Evolutionary conservation across 2,797 vertebrate genomes (phyloP), one percentile per base, ranked within the genome.

Genomic region (Chaetodon trifasciatus): DNA sequence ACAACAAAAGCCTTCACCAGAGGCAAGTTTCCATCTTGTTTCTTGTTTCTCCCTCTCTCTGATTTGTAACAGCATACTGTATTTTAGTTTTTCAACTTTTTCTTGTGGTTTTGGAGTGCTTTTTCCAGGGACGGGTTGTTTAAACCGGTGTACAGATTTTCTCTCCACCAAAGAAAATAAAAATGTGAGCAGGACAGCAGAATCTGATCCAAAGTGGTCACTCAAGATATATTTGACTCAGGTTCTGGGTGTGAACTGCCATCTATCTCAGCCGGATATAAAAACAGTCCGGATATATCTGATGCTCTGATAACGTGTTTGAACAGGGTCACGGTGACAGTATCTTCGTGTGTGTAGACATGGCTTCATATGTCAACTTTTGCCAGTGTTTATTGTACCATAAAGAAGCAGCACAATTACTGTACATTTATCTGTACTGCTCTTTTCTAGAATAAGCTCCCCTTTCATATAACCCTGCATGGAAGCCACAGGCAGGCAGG

Each of bases 141-240:
- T 40, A 17, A 58, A 73, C 16, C 37, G 5, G 19, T 23, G 7
- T 35, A 44, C 17, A 39, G 3, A 39, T 39, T 55, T 56, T 52
- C 13, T 55, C 28, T 11, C 11, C 4, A 6, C 28, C 56, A 16
- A 55, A 50, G 28, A 19, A 68, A 73, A 74, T 11, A 24, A 61
- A 74, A 76, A 58, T 8, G 5, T 61, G 4, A 42, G 21, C 3
- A 21, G 19, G 13, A 32, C 21, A 58, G 72, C 1, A 21, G 53
- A 76, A 74, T 82, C 53, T 58, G n/a, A 71, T 81, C 70, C 49
- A 16, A 84, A 78, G 47, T 74, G 69, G 72, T 82, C 64, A 49
- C 17, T 82, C 49, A 63, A 83, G 77, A 86, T 84, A 44, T 79
- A 77, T 84, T 65, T 77, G 40, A 81, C 66, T 64, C 35, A 63